Evolutionary conservation across 2,888 invertebrate species (phyloP).

Genomic region (Balanococcus diminutus): DNA sequence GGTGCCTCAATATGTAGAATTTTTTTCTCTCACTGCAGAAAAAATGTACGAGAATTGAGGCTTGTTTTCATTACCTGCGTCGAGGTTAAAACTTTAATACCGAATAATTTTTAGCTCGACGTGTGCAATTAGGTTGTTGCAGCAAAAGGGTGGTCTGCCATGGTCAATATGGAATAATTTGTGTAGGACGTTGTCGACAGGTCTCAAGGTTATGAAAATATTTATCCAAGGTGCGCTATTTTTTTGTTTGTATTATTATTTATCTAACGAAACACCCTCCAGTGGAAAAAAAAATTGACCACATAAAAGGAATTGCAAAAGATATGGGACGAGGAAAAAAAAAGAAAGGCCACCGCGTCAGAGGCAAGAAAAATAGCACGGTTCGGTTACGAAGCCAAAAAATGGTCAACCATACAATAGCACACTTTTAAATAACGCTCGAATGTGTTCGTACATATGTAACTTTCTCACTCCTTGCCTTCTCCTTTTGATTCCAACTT

Average conservation of each 20-base stretch:
- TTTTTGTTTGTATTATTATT: neutral
- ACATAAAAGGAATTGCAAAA: neutral
- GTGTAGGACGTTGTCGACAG: neutral
- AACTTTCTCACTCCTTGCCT: neutral
- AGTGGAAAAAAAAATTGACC: neutral
- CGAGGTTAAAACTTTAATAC: neutral
- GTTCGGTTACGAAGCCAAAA: neutral
- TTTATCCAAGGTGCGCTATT: neutral
- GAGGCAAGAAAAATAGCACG: constrained; percentile 12
- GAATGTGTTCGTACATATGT: neutral
- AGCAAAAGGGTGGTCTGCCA: neutral
- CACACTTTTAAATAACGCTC: constrained; percentile 36
- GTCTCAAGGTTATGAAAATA: neutral
- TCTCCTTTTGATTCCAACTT: neutral
- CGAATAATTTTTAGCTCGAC: neutral
- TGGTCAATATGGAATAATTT: neutral
- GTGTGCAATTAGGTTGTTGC: too few species aligned
- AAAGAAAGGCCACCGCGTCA: neutral
- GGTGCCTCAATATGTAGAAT: neutral
- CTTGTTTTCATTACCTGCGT: neutral
- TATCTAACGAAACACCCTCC: neutral
- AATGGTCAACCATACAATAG: neutral
- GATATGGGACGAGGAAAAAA: neutral
- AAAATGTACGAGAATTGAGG: neutral
- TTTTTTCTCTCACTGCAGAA: neutral